Evolutionary conservation across 2,113 vertebrate genomes (phyloP).

Genomic region (Accipiter virgatus): DNA sequence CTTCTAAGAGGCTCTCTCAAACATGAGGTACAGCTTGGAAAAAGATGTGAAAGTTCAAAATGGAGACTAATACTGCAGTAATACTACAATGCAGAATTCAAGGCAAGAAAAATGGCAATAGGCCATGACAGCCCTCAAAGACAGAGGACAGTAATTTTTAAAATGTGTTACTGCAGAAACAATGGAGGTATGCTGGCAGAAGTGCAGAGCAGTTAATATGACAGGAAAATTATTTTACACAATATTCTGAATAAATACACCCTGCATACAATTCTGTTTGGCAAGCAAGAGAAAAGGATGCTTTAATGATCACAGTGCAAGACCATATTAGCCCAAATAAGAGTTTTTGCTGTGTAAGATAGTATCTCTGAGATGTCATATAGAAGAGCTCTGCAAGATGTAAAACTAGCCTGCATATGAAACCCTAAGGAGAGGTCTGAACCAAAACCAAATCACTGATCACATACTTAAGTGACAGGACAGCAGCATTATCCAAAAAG

Average conservation of each 20-base stretch:
- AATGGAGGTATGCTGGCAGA: neutral
- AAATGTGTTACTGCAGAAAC: neutral
- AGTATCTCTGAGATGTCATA: neutral
- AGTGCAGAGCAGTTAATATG: neutral
- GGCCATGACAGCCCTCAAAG: neutral
- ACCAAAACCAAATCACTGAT: neutral
- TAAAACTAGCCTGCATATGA: neutral
- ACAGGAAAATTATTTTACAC: neutral
- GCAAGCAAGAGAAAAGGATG: neutral
- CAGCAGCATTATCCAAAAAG: neutral
- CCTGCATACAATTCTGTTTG: neutral
- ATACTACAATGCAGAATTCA: neutral
- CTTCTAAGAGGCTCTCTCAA: neutral
- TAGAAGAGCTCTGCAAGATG: slow-evolving; percentile 4
- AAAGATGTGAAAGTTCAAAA: neutral
- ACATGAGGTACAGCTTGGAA: neutral
- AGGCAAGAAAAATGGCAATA: neutral
- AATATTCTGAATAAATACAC: neutral
- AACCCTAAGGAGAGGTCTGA: slow-evolving; percentile 2
- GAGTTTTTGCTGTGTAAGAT: neutral
- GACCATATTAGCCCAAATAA: neutral
- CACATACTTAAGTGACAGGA: slow-evolving; percentile 49
- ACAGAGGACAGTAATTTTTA: neutral
- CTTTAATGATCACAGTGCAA: neutral
- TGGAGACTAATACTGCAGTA: neutral